Base-by-base conservation (phyloP, 2,797 vertebrate genomes). In the Poeciliopsis presidionis region DNA sequence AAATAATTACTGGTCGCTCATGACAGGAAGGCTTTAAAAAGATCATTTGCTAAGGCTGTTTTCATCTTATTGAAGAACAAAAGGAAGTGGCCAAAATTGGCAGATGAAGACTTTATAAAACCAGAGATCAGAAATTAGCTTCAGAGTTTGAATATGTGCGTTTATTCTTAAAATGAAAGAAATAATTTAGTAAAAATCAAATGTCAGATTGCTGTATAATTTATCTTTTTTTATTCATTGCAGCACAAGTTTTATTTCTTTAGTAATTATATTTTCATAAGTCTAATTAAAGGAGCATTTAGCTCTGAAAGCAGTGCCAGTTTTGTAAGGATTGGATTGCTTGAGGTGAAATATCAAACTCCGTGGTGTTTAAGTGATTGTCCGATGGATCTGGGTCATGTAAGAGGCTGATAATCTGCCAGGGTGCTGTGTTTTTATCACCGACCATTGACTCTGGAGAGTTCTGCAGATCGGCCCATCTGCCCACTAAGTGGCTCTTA, bases 401-500 rank as follows among this genome's bases (percentile, higher is more conserved):
- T 81, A 81, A 87, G 81, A 76, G 69, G 85, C 84, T 84, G 83
- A 81, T 76, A 45, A 72, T 79, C 69, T 81, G 84, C 87, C 87
- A 88, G 84, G 71, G 75, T 77, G 83, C 79, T 81, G 77, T 90
- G 89, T 93, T 93, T 53, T 71, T 87, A 81, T 89, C 83, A 75
- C 84, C 82, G 80, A 72, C 76, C 83, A 77, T 57, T 86, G 87
- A 81, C 84, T 90, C 86, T 39, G 41, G 76, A 89, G 81, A 83
- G 82, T 59, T 78, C 79, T 83, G 84, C 76, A 73, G 84, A 91
- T 90, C 89, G 78, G 86, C 85, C 89, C 87, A 86, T 89, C 88
- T 84, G 80, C 74, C 81, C 57, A 81, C 89, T 93, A 92, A 94
- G 89, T 93, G 92, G 86, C 90, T 93, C 90, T 94, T 86, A 84